Conservation (phyloP, 2,797 vertebrate species). For the Protosalanx chinensis region DNA sequence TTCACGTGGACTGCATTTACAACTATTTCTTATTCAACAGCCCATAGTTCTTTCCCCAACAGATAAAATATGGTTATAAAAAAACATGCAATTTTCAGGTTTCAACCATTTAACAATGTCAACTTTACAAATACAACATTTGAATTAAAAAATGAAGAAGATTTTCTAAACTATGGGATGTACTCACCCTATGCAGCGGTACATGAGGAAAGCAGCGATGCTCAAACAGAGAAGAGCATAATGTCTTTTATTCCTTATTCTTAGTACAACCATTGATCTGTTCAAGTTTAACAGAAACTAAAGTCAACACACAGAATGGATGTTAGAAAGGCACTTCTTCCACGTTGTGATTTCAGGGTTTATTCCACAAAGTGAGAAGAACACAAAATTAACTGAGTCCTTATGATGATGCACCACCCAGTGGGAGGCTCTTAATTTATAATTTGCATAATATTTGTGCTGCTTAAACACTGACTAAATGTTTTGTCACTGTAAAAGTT, state of each 20-base stretch:
- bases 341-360: too few species aligned
- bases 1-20: not conserved
- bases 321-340: not conserved
- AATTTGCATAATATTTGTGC: too few species aligned
- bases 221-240: constrained; percentile 64
- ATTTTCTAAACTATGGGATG: not conserved
- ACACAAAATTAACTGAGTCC: too few species aligned
- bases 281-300: not conserved
- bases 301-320: not conserved
- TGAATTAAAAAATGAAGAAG: not conserved
- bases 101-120: too few species aligned
- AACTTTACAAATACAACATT: not conserved
- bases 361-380: too few species aligned
- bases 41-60: not conserved
- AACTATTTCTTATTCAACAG: not conserved
- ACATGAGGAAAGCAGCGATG: constrained; percentile 63
- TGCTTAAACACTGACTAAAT: too few species aligned
- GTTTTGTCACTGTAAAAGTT: too few species aligned
- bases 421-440: too few species aligned
- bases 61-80: not conserved
- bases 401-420: too few species aligned
- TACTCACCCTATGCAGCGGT: constrained; percentile 68
- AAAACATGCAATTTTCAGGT: not conserved
- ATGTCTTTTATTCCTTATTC: constrained; percentile 68
- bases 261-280: constrained; percentile 64